Percentiles rank a stretch among this genome's conserved stretches.
Evolutionary conservation across 2,113 vertebrate species (phyloP).

Genomic region (Microtus oregoni): DNA sequence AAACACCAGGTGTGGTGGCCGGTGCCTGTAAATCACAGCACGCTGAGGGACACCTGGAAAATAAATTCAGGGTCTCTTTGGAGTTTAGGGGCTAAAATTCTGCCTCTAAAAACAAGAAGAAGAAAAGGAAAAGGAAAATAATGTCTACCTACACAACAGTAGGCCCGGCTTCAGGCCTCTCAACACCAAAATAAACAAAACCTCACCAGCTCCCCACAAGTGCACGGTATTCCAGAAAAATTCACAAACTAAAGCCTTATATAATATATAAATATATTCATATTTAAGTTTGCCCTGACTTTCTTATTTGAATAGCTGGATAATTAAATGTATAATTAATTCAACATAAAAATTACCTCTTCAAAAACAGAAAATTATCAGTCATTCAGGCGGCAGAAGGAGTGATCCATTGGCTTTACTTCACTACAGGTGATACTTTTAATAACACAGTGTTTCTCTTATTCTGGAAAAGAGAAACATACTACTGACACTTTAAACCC

Average conservation of each 20-base stretch:
- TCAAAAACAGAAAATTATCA: neutral
- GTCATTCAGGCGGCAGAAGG: neutral
- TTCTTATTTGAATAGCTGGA: neutral
- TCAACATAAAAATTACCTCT: neutral
- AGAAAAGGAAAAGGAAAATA: neutral
- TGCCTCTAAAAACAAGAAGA: no score
- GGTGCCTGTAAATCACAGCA: neutral
- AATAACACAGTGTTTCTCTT: no score
- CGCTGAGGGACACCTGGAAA: neutral
- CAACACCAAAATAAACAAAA: neutral
- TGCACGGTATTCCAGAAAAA: neutral
- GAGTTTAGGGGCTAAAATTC: neutral
- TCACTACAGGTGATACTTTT: accelerated
- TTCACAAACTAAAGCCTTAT: neutral
- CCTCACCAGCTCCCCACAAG: neutral
- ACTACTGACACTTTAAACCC: neutral
- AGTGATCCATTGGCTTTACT: neutral
- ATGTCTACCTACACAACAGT: neutral
- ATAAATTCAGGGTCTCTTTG: neutral
- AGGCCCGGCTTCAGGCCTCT: neutral
- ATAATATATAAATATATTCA: neutral
- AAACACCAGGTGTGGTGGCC: no score
- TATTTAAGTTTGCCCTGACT: neutral
- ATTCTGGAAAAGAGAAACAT: neutral
- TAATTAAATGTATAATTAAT: neutral